phyloP scores from a whole-genome alignment of 2,888 invertebrate species.

The Nomada ruficornis region DNA sequence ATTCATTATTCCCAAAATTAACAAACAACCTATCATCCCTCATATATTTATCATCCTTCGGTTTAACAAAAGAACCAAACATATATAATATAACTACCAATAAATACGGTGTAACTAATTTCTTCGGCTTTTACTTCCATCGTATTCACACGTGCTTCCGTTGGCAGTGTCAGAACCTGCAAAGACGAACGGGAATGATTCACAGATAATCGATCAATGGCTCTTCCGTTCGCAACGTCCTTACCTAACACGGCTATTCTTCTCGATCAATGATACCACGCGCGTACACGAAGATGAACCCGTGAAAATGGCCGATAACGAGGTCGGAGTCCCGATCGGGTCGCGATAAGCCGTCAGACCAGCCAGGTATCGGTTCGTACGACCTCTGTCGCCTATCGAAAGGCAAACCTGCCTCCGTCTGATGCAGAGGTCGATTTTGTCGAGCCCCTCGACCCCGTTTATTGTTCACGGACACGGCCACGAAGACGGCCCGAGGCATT shows the following conservation, averaged over 20 bases:
- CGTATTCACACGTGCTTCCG: not conserved
- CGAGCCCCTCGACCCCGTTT: slow-evolving; percentile 43
- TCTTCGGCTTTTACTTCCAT: no score
- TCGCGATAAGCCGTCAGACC: slow-evolving; percentile 23
- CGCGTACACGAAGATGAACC: slow-evolving; percentile 34
- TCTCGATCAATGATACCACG: slow-evolving; percentile 28
- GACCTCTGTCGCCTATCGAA: slow-evolving; percentile 2
- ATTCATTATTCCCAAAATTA: no score
- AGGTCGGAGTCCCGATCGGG: slow-evolving; percentile 41
- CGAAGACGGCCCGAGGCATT: slow-evolving; percentile 8
- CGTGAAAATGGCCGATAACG: slow-evolving; percentile 27
- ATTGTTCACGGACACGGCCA: slow-evolving; percentile 16
- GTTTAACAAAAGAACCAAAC: no score
- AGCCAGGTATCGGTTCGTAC: slow-evolving; percentile 12
- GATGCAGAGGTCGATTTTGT: slow-evolving; percentile 21
- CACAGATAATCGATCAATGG: not conserved
- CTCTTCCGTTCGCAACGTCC: not conserved
- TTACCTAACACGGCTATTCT: slow-evolving; percentile 39
- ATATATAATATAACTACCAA: no score
- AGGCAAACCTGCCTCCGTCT: not conserved
- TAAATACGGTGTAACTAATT: no score
- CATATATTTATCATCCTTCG: no score
- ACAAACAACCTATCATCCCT: no score
- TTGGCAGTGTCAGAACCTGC: not conserved
- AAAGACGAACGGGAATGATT: slow-evolving; percentile 7